Percentiles rank a stretch among this genome's conserved stretches.
phyloP scores from a whole-genome alignment of 35 echinoderm and acorn worm genomes.

The Ophioderma brevispina region DNA sequence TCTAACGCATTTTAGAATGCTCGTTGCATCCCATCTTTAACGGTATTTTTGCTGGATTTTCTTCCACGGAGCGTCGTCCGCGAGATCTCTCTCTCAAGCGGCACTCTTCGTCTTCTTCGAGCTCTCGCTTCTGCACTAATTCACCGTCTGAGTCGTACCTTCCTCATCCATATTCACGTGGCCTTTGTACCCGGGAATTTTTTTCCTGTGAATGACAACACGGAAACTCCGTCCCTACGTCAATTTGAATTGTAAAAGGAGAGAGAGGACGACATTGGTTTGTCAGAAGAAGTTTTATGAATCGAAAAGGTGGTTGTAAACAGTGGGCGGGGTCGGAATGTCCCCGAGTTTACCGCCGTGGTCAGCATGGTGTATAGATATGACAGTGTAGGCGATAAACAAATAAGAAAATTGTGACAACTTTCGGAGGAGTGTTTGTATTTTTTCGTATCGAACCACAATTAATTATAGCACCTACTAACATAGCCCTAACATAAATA shows the following conservation, averaged over 20 bases:
- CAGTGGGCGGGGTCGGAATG: neutral
- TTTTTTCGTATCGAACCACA: too few relatives aligned
- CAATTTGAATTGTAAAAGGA: neutral
- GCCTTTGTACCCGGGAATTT: conserved; percentile 29
- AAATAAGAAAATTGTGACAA: too few relatives aligned
- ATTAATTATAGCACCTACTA: too few relatives aligned
- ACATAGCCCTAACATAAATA: too few relatives aligned
- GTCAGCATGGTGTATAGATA: too few relatives aligned
- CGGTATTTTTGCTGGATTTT: conserved; percentile 99
- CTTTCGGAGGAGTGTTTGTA: too few relatives aligned
- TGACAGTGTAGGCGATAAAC: too few relatives aligned
- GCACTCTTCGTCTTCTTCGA: conserved; percentile 97
- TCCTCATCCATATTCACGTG: conserved; percentile 62
- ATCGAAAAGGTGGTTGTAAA: neutral
- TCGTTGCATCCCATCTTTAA: conserved; percentile 99
- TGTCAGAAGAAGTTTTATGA: neutral
- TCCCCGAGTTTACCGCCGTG: too few relatives aligned
- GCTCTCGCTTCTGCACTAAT: conserved; percentile 82
- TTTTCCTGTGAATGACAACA: conserved; percentile 1
- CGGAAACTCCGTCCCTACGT: conserved; percentile 3
- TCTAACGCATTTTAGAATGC: conserved; percentile 93
- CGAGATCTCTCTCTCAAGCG: conserved; percentile 91
- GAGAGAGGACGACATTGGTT: neutral
- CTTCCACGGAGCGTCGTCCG: conserved; percentile 97
- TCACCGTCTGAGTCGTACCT: conserved; percentile 42